Evolutionary conservation across 2,113 vertebrate genomes (phyloP), one percentile per base, ranked within the genome.

Genomic region (Forbesichthys agassizii): DNA sequence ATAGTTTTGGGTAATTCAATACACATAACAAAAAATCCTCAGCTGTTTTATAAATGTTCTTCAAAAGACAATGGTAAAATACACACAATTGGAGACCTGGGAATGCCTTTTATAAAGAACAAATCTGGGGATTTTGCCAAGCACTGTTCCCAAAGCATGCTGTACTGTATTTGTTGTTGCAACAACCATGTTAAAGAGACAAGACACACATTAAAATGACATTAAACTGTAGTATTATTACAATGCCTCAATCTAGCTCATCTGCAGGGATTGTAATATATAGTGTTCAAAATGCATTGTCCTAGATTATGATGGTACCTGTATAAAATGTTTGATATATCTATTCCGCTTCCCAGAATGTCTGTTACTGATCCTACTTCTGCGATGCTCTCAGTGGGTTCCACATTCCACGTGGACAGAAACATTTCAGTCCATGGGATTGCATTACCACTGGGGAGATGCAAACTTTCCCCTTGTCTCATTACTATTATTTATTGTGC

Each of bases 371-470:
- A 86, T 83, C 62, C 68, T 47, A 65, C n/a, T 13, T 33, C 64
- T 52, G 14, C 52, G 77, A 77, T 86, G 79, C 73, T 77, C 86
- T 85, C 81, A 70, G 78, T 33, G 55, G 79, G 67, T 64, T 47
- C 73, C 72, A 65, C 81, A 88, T 91, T 88, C 88, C 88, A 70
- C 68, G 73, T 9, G 46, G 33, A 75, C 66, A 74, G 72, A 74
- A 79, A 78, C 83, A 68, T 69, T 71, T 64, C 66, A 68, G 71
- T 71, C 66, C 66, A 11, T 27, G 74, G 71, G 69, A 79, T 78
- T 82, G 51, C 66, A 63, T 86, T 86, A 86, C 75, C 1, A 9
- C 55, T 33, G 13, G 36, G 56, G 59, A 64, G 9, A 83, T 76
- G 68, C 69, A 74, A 68, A 75, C 75, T 80, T 78, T 75, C 69